Conservation (phyloP, 2,888 invertebrate genomes). For the Scaptomyza reducta region DNA sequence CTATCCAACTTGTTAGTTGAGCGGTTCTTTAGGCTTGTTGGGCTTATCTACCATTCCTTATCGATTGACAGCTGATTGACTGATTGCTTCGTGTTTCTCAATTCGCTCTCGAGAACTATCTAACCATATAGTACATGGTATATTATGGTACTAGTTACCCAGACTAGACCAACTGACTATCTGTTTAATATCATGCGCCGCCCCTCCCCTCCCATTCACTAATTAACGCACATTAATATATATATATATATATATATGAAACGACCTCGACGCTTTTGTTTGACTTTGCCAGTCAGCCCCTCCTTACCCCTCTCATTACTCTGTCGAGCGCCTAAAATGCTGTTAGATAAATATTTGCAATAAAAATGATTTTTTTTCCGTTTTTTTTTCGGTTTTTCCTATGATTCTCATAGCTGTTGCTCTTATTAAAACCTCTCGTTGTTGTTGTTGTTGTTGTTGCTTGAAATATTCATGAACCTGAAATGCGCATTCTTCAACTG, state of each 20-base stretch:
- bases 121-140: neutral
- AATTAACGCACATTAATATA: conserved; percentile 77
- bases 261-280: conserved; percentile 75
- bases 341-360: conserved; percentile 75
- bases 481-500: conserved; percentile 70
- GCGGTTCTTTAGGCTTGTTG: neutral
- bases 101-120: neutral
- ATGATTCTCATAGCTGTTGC: conserved; percentile 43
- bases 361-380: conserved; percentile 70
- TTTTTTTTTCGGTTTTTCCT: conserved; percentile 52
- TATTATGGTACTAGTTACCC: neutral
- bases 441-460: conserved; percentile 34
- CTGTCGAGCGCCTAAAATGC: conserved; percentile 64
- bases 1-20: neutral
- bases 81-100: neutral
- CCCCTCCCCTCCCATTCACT: conserved; percentile 38
- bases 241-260: conserved; percentile 74
- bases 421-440: conserved; percentile 28
- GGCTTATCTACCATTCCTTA: conserved; percentile 29
- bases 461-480: conserved; percentile 73
- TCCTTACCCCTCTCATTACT: neutral
- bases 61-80: conserved; percentile 27
- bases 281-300: conserved; percentile 51
- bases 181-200: conserved; percentile 18
- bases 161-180: conserved; percentile 7